Percentiles rank a stretch among this genome's conserved stretches.
Conservation (phyloP, 2,888 invertebrate genomes). For the Dione juno region DNA sequence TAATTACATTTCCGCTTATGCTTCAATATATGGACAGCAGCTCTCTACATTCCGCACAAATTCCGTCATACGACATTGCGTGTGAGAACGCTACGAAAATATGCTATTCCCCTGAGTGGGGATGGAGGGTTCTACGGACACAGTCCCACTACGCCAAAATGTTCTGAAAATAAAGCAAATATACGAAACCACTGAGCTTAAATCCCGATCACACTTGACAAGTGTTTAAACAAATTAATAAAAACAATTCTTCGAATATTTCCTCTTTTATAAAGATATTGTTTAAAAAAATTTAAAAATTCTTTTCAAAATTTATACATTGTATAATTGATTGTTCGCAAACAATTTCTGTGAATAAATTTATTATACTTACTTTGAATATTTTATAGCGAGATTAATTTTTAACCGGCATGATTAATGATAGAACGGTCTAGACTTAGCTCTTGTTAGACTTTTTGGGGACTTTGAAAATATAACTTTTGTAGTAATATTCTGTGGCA, state of each 20-base stretch:
- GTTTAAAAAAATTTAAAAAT: background rate
- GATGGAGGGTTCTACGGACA: no score
- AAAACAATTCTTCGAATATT: no score
- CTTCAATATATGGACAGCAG: no score
- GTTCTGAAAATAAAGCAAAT: background rate
- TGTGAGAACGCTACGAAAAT: no score
- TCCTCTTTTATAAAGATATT: background rate
- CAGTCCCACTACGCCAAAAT: background rate
- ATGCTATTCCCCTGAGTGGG: no score
- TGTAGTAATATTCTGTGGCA: background rate
- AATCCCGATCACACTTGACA: background rate
- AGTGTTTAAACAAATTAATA: no score
- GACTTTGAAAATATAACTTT: background rate
- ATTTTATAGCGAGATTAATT: constrained; percentile 38
- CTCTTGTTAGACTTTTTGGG: constrained; percentile 4
- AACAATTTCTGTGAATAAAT: constrained; percentile 17
- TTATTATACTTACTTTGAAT: constrained; percentile 7
- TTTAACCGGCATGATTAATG: constrained; percentile 42
- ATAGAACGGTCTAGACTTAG: constrained; percentile 23
- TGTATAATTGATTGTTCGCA: constrained; percentile 21
- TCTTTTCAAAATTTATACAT: background rate
- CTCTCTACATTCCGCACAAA: no score
- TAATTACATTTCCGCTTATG: no score
- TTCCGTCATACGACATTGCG: no score
- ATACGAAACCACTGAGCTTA: background rate